phyloP scores from a whole-genome alignment of 1,140 invertebrate species.

The Drosophila biarmipes region DNA sequence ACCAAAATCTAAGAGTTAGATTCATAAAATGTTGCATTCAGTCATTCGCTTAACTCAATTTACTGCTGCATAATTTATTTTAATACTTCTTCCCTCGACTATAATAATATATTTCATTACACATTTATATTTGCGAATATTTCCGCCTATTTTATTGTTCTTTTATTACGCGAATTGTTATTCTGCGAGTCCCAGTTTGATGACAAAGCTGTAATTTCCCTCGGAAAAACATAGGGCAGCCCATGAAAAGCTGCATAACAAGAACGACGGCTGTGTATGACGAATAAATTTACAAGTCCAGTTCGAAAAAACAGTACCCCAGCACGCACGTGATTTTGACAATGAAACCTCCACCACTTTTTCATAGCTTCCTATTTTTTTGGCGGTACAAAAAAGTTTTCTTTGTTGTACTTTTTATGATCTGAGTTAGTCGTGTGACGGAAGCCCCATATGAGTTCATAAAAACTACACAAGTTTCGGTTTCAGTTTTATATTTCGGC shows the following conservation, averaged over 20 bases:
- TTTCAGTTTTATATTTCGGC: conserved; percentile 47
- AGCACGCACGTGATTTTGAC: conserved; percentile 79
- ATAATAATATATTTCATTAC: conserved; percentile 10
- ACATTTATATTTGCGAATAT: conserved; percentile 12
- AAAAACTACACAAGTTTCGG: conserved; percentile 37
- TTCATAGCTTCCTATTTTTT: conserved; percentile 37
- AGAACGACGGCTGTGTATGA: conserved; percentile 48
- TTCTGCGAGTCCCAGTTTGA: conserved; percentile 29
- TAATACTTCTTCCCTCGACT: not conserved
- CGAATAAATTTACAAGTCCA: conserved; percentile 69
- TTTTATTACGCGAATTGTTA: conserved; percentile 1
- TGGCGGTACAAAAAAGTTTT: conserved; percentile 61
- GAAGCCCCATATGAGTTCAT: conserved; percentile 31
- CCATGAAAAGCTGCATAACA: conserved; percentile 37
- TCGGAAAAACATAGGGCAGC: conserved; percentile 17
- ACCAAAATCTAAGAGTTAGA: too few species aligned
- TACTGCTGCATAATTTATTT: not conserved
- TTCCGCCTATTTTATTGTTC: conserved; percentile 19
- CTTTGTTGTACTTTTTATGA: conserved; percentile 55
- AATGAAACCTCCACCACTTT: conserved; percentile 43
- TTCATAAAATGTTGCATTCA: too few species aligned
- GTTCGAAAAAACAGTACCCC: conserved; percentile 28
- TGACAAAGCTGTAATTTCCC: conserved; percentile 46
- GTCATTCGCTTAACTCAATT: not conserved
- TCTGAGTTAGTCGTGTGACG: conserved; percentile 46